These are phyloP conservation scores for Hapalemur alaotrensis DNA, from an alignment of 2,797 vertebrate species.

Conservation along the genomic window DNA sequence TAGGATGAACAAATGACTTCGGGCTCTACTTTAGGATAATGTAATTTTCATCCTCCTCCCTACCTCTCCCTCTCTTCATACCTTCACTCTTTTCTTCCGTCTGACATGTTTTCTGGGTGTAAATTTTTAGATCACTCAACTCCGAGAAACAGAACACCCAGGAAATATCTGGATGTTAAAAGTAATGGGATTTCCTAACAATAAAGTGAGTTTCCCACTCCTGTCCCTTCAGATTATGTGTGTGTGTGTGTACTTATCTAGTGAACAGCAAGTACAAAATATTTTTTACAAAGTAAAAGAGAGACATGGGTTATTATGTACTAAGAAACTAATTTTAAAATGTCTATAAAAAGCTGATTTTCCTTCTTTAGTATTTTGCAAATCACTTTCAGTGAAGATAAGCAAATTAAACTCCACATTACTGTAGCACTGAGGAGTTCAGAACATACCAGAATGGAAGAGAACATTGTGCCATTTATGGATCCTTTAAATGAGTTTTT, in stretches of 20 bases:
- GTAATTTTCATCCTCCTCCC: background rate
- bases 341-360: background rate
- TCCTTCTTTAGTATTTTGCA: background rate
- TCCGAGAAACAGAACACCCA: background rate
- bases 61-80: background rate
- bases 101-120: background rate
- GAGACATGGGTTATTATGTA: background rate
- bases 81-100: background rate
- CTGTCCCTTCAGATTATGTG: background rate
- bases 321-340: background rate
- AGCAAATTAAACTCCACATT: background rate
- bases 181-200: background rate
- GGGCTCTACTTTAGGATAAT: background rate
- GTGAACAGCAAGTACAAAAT: background rate
- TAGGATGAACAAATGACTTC: background rate
- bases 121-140: background rate
- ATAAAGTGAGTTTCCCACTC: background rate
- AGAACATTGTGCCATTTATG: background rate
- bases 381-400: background rate
- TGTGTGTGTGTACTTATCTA: background rate
- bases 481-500: background rate
- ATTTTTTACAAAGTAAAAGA: background rate
- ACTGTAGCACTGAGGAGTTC: background rate
- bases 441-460: background rate
- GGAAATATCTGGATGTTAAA: background rate